phyloP scores from a whole-genome alignment of 2,113 vertebrate species.

The Dendrocopos noguchii region DNA sequence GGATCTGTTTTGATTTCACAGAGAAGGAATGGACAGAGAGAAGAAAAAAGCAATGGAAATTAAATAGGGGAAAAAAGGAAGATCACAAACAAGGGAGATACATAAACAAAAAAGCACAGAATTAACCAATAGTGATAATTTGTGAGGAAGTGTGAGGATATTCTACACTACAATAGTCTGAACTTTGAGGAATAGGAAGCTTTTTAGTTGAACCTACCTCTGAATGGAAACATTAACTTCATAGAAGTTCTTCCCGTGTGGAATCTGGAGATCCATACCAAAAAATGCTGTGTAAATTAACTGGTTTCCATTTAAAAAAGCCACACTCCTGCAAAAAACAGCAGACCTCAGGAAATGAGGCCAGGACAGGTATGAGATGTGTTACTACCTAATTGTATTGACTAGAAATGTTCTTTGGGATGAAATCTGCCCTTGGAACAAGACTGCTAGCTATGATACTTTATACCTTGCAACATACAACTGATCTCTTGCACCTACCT shows the following conservation, averaged over 20 bases:
- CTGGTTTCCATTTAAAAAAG: neutral
- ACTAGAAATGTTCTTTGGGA: neutral
- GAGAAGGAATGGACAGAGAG: neutral
- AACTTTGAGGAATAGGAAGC: neutral
- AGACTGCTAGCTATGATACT: neutral
- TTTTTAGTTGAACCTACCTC: neutral
- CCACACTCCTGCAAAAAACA: neutral
- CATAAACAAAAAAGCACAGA: neutral
- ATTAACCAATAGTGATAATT: neutral
- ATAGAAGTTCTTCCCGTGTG: neutral
- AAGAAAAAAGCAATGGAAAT: neutral
- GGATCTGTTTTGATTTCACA: neutral
- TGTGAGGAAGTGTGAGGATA: neutral
- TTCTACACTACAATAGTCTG: neutral
- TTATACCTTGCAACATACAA: neutral
- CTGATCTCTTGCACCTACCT: constrained; percentile 71
- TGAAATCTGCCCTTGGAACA: neutral
- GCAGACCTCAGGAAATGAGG: neutral
- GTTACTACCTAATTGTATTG: rapidly evolving
- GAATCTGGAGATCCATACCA: neutral
- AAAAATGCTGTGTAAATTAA: neutral
- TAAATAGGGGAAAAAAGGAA: neutral
- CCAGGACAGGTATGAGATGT: neutral
- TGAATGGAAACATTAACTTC: neutral
- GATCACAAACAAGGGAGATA: neutral